These are phyloP conservation scores for Colaptes auratus DNA, from an alignment of 2,113 vertebrate genomes.

Conservation along the genomic window DNA sequence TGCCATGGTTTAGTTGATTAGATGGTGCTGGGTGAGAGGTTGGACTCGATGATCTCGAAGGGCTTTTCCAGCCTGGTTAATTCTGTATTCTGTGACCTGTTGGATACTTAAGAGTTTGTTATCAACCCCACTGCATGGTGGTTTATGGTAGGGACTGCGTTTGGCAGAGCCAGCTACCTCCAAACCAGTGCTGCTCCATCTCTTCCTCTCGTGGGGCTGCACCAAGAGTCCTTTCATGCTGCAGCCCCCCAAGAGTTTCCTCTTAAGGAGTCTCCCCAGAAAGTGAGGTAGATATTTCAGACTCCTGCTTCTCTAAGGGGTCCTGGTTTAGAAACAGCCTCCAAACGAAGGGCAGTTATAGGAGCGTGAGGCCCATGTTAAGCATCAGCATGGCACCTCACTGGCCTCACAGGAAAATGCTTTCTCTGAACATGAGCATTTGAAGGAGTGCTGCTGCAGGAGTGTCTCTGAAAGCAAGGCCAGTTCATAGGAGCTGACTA, in stretches of 20 bases:
- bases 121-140: rapidly evolving
- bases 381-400: neutral
- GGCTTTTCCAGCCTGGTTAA: too few species aligned
- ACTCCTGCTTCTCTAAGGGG: neutral
- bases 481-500: neutral
- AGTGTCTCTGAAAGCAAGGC: neutral
- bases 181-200: neutral
- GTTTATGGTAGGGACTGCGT: neutral
- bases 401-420: neutral
- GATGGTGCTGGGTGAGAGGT: too few species aligned
- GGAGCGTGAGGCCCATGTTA: neutral
- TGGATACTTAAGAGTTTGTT: neutral
- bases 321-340: neutral
- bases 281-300: neutral
- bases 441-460: neutral
- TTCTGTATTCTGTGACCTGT: neutral
- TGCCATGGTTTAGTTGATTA: too few species aligned
- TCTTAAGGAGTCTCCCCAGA: neutral
- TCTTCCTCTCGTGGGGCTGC: neutral
- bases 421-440: neutral
- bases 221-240: neutral
- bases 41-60: too few species aligned
- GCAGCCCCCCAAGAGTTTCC: neutral
- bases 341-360: neutral
- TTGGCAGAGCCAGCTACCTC: neutral